These are phyloP conservation scores for Telmatochromis sp. DNA, from an alignment of 2,113 vertebrate species.

Conservation along the genomic window DNA sequence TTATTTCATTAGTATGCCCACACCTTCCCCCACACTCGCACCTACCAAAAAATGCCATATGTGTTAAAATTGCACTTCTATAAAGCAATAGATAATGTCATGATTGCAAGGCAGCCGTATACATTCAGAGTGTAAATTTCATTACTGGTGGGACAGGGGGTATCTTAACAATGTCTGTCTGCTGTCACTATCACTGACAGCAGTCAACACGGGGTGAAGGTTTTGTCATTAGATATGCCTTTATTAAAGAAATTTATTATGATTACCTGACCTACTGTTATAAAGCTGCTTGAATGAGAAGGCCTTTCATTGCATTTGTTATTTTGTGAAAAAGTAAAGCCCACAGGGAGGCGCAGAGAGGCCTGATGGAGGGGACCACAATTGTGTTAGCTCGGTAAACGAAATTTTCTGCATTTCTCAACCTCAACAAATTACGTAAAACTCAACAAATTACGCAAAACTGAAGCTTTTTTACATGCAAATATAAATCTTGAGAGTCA, in stretches of 20 bases:
- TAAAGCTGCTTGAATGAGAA: background rate
- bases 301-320: background rate
- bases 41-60: slow-evolving; percentile 43
- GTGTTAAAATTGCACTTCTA: slow-evolving; percentile 52
- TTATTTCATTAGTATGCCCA: slow-evolving; percentile 41
- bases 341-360: background rate
- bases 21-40: background rate
- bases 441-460: background rate
- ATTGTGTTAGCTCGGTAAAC: background rate
- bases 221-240: slow-evolving; percentile 57
- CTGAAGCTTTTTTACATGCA: background rate
- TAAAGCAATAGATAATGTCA: slow-evolving; percentile 54
- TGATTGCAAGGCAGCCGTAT: slow-evolving; percentile 53
- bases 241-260: slow-evolving; percentile 56
- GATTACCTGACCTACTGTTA: slow-evolving; percentile 19
- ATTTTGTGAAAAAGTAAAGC: background rate
- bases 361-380: background rate
- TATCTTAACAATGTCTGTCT: slow-evolving; percentile 24
- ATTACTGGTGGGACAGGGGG: slow-evolving; percentile 58
- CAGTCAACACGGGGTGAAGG: slow-evolving; percentile 33
- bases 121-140: slow-evolving; percentile 53
- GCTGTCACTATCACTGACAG: slow-evolving; percentile 49
- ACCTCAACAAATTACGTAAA: background rate
- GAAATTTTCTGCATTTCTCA: background rate
- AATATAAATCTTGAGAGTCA: background rate